Percentiles rank a stretch among this genome's conserved stretches.
These are phyloP conservation scores for Sturmia bella DNA, from an alignment of 2,888 invertebrate genomes.

Conservation along the genomic window DNA sequence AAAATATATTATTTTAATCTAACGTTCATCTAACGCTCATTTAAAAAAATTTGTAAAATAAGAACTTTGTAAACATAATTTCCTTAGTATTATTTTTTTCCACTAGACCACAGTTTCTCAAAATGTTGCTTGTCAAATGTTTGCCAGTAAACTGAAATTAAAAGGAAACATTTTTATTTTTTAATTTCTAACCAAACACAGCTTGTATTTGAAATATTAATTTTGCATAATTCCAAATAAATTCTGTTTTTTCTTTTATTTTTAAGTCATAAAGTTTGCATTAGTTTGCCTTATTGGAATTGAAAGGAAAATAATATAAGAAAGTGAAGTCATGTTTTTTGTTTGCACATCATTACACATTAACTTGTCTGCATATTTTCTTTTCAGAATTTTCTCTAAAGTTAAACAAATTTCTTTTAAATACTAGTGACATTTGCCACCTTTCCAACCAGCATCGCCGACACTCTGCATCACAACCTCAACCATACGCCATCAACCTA, in stretches of 20 bases:
- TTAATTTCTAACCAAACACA: neutral
- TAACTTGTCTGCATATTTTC: conserved; percentile 42
- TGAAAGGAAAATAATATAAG: neutral
- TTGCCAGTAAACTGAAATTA: neutral
- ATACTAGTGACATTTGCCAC: conserved; percentile 47
- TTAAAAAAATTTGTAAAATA: too few relatives aligned
- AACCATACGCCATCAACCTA: neutral
- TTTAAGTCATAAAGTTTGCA: neutral
- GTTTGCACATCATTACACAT: conserved; percentile 54
- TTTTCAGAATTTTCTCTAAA: neutral
- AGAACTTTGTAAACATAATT: too few relatives aligned
- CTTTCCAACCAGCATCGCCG: neutral
- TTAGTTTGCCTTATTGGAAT: neutral
- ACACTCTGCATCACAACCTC: too few relatives aligned
- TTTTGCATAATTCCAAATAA: conserved; percentile 22
- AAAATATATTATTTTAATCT: too few relatives aligned
- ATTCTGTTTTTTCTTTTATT: neutral
- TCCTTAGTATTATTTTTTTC: too few relatives aligned
- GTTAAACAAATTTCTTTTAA: conserved; percentile 46
- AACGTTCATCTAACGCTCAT: too few relatives aligned
- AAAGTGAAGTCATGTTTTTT: conserved; percentile 32
- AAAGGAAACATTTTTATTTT: neutral
- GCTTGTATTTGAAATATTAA: neutral
- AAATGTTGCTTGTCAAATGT: neutral
- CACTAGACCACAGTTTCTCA: neutral